Evolutionary conservation across 2,797 vertebrate species (phyloP), one percentile per base, ranked within the genome.

Genomic region (Allobates femoralis): DNA sequence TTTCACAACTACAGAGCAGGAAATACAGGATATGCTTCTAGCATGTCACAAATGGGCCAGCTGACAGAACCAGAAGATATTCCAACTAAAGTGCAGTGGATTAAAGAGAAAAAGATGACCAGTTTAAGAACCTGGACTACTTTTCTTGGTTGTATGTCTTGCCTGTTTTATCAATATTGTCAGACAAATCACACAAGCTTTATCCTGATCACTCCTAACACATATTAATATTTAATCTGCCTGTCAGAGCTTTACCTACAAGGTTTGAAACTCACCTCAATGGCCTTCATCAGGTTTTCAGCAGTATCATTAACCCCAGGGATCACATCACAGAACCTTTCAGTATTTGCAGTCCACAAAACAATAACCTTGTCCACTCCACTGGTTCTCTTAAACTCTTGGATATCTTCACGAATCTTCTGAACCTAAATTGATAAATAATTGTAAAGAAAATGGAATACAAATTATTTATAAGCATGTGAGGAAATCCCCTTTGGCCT

Each of bases 341-440:
- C 98, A 0, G 98, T 99, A 89, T 99, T 99, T 34, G 98, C 98
- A 0, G 97, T 99, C 98, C 98, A 99, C 77, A 99, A 91, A 30
- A 99, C 95, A 0, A 99, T 96, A 87, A 99, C 94, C 91, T 98
- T 98, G 89, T 98, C 96, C 83, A 97, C 94, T 0, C 95, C 94
- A 0, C 95, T 96, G 12, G 89, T 93, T 79, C 93, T 90, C 79
- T 53, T 94, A 92, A 99, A 99, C 89, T 97, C 96, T 7, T 92
- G 93, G 89, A 99, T 98, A 89, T 99, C 98, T 19, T 92, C 94
- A 88, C 96, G 94, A 91, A 99, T 95, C 91, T 94, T 96, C 88
- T 96, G 95, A 93, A 99, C 88, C 98, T 99, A 89, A 10, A 41
- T 23, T 26, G 3, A 2, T 67, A 67, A 5, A 26, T 3, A 3